Evolutionary conservation across 30 jellyfish, hydroid and myxozoan genomes (phyloP).

Genomic region (Catostylus mosaicus): DNA sequence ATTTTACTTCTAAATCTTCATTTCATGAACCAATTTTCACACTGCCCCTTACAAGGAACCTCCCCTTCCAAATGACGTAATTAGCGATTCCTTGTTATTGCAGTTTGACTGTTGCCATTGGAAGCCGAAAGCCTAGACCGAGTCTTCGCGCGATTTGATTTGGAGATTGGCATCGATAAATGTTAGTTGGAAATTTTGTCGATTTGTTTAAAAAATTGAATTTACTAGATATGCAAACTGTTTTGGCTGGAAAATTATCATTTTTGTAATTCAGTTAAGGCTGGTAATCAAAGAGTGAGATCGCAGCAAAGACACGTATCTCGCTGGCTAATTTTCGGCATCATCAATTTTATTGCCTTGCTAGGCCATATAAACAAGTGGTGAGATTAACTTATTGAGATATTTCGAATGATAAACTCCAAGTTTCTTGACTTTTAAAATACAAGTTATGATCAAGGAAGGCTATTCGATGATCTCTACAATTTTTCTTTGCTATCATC

Average conservation of each 20-base stretch:
- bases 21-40: no score
- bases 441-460: no score
- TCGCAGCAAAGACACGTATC: background rate
- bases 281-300: background rate
- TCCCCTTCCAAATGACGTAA: no score
- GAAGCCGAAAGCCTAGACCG: constrained; percentile 55
- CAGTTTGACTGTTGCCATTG: constrained; percentile 68
- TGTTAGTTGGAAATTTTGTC: background rate
- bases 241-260: background rate
- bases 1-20: no score
- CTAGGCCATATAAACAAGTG: constrained; percentile 24
- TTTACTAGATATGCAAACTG: background rate
- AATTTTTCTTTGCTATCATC: no score
- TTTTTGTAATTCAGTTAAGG: background rate
- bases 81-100: constrained; percentile 9
- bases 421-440: no score
- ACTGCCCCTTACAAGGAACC: no score
- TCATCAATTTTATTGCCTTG: background rate
- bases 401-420: background rate
- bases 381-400: background rate
- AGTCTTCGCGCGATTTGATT: constrained; percentile 54
- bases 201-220: background rate
- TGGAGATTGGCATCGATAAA: constrained; percentile 6
- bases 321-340: background rate
- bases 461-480: no score